Conservation (phyloP, 1,140 invertebrate species). For the Nephila pilipes region DNA sequence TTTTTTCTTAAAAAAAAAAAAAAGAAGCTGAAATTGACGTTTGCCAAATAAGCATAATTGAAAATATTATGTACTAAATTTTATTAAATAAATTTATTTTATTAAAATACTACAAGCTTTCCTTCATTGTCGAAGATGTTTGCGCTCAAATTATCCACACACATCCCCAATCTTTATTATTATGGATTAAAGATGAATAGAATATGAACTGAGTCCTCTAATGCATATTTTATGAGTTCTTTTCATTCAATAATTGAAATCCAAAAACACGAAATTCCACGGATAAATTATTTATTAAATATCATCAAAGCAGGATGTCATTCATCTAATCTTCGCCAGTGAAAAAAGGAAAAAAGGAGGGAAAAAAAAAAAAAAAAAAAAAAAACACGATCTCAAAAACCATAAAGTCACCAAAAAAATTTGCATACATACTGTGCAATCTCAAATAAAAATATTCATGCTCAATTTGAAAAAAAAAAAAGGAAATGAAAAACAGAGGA, state of each 20-base stretch:
- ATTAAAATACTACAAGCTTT: too few relatives aligned
- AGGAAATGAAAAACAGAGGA: not conserved
- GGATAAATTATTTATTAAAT: not conserved
- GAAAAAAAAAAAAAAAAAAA: not conserved
- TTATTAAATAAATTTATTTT: too few relatives aligned
- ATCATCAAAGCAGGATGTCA: not conserved
- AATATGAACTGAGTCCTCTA: too few relatives aligned
- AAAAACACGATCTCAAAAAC: not conserved
- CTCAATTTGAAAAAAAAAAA: not conserved
- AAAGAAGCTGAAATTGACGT: too few relatives aligned
- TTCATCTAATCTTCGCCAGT: not conserved
- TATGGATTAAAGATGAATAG: too few relatives aligned
- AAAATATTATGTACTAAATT: too few relatives aligned
- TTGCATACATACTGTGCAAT: constrained; percentile 12
- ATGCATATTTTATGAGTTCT: not conserved
- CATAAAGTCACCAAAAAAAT: not conserved
- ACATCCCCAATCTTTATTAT: too few relatives aligned
- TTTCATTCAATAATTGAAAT: not conserved
- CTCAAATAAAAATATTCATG: constrained; percentile 1
- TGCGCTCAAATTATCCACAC: too few relatives aligned
- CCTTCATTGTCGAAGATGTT: too few relatives aligned
- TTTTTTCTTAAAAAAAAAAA: too few relatives aligned
- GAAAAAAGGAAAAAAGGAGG: not conserved
- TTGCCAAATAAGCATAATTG: too few relatives aligned
- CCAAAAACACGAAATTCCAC: not conserved